Percentiles rank a stretch among this genome's conserved stretches.
Conservation (phyloP, 2,797 vertebrate species). For the Garrulus glandarius region DNA sequence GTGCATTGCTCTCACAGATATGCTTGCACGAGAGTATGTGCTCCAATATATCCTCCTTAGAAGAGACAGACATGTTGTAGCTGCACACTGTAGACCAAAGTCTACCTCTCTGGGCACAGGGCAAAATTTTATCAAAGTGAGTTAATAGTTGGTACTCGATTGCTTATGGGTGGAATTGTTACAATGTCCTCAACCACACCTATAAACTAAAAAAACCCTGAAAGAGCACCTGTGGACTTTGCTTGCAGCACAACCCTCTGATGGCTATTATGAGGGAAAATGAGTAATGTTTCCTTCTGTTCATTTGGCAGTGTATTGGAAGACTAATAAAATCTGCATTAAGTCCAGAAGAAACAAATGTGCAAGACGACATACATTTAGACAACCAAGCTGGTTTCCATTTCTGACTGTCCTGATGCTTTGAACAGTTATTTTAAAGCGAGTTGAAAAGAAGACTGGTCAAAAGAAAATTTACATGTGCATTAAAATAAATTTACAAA, state of each 20-base stretch:
- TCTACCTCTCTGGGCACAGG: neutral
- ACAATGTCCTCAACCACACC: neutral
- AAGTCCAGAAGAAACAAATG: neutral
- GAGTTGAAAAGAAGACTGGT: neutral
- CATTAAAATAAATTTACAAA: neutral
- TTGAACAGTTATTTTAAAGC: neutral
- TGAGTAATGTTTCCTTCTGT: slow-evolving; percentile 8
- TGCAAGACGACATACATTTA: neutral
- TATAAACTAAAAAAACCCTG: neutral
- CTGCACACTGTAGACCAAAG: neutral
- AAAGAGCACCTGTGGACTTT: neutral
- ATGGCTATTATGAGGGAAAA: neutral
- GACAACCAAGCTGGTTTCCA: neutral
- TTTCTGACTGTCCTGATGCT: neutral
- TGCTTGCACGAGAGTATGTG: neutral
- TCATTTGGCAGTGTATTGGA: neutral
- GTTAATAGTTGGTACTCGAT: neutral
- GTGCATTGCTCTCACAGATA: neutral
- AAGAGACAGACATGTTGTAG: neutral
- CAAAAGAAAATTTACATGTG: neutral
- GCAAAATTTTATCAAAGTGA: neutral
- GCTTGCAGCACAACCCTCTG: neutral
- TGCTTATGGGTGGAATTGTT: neutral
- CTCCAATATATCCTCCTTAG: neutral
- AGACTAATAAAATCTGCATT: neutral